Conservation (phyloP, 2,888 invertebrate species). For the Gandaritis pyraliata region DNA sequence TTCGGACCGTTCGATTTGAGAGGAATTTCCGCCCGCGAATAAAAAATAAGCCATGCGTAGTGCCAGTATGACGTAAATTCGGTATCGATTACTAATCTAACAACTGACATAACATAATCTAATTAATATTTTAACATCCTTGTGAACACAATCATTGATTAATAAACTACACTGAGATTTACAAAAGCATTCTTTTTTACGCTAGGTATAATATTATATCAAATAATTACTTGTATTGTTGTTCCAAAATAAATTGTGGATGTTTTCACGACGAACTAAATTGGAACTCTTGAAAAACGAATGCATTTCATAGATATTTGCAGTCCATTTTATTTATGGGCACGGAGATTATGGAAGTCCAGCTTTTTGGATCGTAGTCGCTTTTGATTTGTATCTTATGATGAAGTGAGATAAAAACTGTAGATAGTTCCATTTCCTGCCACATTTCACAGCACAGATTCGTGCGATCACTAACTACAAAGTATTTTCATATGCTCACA, state of each 20-base stretch:
- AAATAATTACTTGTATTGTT: conserved; percentile 1
- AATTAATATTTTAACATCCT: conserved; percentile 50
- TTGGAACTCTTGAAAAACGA: neutral
- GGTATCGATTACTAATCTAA: conserved; percentile 61
- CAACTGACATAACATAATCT: conserved; percentile 54
- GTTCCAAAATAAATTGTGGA: neutral
- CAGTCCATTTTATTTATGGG: too few relatives aligned
- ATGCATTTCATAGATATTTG: neutral
- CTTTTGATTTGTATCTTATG: too few relatives aligned
- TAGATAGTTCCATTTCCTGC: neutral
- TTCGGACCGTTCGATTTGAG: too few relatives aligned
- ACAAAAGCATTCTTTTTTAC: neutral
- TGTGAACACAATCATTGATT: conserved; percentile 57
- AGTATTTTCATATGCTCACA: too few relatives aligned
- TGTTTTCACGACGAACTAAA: too few relatives aligned
- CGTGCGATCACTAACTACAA: too few relatives aligned
- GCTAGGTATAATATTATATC: conserved; percentile 3
- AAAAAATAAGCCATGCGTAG: neutral
- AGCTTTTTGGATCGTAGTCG: too few relatives aligned
- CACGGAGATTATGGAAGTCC: too few relatives aligned
- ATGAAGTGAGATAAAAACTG: too few relatives aligned
- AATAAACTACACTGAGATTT: conserved; percentile 34
- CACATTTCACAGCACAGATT: too few relatives aligned
- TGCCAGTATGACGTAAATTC: conserved; percentile 65
- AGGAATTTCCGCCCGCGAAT: too few relatives aligned